Evolutionary conservation across 2,888 invertebrate genomes (phyloP), one percentile per base, ranked within the genome.

Genomic region (Oasisia sp.): DNA sequence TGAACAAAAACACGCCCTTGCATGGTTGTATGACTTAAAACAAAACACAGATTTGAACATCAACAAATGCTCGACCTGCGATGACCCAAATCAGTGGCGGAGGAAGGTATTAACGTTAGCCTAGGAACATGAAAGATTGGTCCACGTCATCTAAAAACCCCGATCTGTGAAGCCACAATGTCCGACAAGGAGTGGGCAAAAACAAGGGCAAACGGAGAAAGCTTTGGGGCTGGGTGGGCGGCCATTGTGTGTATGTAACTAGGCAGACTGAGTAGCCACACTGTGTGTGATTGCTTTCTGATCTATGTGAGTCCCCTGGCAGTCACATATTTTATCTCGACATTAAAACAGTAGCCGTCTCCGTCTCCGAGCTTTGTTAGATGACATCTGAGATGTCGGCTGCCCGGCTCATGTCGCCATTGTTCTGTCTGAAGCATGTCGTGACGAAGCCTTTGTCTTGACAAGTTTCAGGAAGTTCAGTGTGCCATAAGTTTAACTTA

Each of bases 391-490:
- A 74, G 74, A 74, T 74, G 74, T 74, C 74, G 74, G 74, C n/a
- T 74, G n/a, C 3, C 1, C 19, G 74, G 1, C 74, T 74, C 74
- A 74, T 74, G 14, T 74, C 74, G 27, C 74, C 74, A 74, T 19
- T 74, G 74, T 74, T 19, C 5, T 74, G 74, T 27, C n/a, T 7
- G 19, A 74, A 74, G 74, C 74, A 19, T 27, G 27, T 5, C 27
- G n/a, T 1, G 27, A n/a, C 1, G 27, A 74, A 27, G 27, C 74
- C 27, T 74, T 74, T 74, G 74, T 74, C 7, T 74, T 7, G 19
- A 74, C n/a, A 74, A 74, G 74, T 74, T 74, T 74, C 74, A 74
- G 74, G 74, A 74, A 74, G 74, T 74, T 74, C n/a, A n/a, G n/a
- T 19, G 74, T 74, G 74, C 7, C 27, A n/a, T n/a, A 74, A 27